Base-by-base conservation (phyloP, 2,113 vertebrate genomes). In the Pipra filicauda region DNA sequence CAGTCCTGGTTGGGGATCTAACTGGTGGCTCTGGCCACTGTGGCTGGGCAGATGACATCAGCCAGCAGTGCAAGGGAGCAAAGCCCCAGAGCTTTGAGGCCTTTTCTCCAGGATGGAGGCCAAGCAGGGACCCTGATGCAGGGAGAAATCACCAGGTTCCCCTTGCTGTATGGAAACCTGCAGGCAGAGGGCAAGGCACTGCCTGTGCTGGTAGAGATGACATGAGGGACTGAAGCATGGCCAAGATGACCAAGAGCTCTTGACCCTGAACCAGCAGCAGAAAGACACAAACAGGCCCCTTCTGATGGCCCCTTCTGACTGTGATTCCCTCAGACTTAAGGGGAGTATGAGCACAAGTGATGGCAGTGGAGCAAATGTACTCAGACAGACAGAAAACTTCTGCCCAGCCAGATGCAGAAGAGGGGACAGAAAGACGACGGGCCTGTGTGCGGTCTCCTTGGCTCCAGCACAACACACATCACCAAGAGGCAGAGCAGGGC, bases 391-490 rank as follows among this genome's bases (percentile, higher is more conserved):
- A 43, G n/a, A 85, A 59, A 79, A 37, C 41, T 62, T 61, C 46
- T 87, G 66, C 72, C 69, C 76, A 59, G 72, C 17, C 48, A 78
- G 76, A 79, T 37, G 33, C 84, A 91, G 70, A 75, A 86, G 76
- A 94, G 52, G 83, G 85, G 91, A 84, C 90, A 89, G 72, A 72
- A 69, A 76, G 71, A 46, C 12, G 22, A 66, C 0, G 0, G 67
- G 85, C 12, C 64, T 83, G 78, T 91, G 90, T 95, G 93, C 90
- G 3, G 82, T 94, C 95, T 91, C 61, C 75, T 67, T 96, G 95
- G 95, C 94, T 94, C 64, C 75, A 58, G 75, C 20, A 14, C 51
- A 91, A 59, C 69, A 52, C 59, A 74, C 69, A 86, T 52, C 79
- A 65, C 85, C 0, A 1, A 70, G 90, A 89, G 65, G 61, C 73